These are phyloP conservation scores for Phoenicopterus ruber DNA, from an alignment of 2,113 vertebrate genomes.

Conservation along the genomic window DNA sequence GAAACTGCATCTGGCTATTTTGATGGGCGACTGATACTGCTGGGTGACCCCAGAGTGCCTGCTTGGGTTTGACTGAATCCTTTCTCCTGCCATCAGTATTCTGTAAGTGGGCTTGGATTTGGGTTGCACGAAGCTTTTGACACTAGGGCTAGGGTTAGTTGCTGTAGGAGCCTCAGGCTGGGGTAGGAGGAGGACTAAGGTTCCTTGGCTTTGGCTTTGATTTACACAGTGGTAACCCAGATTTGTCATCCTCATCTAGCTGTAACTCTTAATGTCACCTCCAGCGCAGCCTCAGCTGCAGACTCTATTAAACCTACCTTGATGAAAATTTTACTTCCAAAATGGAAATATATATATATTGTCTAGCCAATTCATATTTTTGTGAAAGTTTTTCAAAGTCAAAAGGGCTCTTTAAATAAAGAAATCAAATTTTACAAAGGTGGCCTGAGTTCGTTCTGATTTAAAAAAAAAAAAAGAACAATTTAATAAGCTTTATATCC, in stretches of 20 bases:
- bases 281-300: neutral
- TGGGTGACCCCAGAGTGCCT: neutral
- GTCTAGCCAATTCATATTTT: neutral
- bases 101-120: neutral
- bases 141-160: neutral
- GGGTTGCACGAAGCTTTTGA: neutral
- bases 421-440: neutral
- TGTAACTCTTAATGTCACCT: neutral
- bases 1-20: neutral
- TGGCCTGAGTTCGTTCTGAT: neutral
- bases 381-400: neutral
- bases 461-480: neutral
- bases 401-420: neutral
- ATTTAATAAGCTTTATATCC: neutral
- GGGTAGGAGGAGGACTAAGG: neutral
- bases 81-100: neutral
- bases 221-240: neutral
- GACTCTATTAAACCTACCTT: neutral
- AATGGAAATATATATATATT: neutral
- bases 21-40: neutral
- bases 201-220: neutral
- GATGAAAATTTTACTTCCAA: neutral
- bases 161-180: neutral
- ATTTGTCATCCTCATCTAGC: neutral
- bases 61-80: neutral